Base-by-base conservation (phyloP, 2,888 invertebrate genomes). In the Nomada hirtipes region DNA sequence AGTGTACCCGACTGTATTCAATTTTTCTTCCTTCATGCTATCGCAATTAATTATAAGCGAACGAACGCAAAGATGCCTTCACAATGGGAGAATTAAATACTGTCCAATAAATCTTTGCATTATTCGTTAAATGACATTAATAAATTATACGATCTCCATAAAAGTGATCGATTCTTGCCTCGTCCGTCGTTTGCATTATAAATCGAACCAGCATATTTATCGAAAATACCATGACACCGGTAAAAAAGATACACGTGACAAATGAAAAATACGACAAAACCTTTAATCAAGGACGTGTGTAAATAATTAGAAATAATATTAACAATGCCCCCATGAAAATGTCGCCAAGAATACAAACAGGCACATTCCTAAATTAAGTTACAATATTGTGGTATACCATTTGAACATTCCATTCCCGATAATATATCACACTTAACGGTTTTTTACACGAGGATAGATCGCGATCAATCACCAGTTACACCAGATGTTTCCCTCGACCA, bases 161-260 rank as follows among this genome's bases (percentile, higher is more conserved):
- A 53, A 55, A 68, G 42, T 42, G 57, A 44, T 57, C 18, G 23
- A 13, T 57, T 44, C 20, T n/a, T 69, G 11, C 44, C 44, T n/a
- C 2, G 9, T 4, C 7, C n/a, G 10, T 42, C 9, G 42, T n/a
- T 26, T 59, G 69, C 7, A 7, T 36, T 36, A 36, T 57, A 57
- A 69, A 69, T 69, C 69, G 57, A n/a, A 59, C 20, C 67, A n/a
- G 26, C 69, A 69, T 68, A 57, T 57, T 44, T 69, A 47, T 69
- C 10, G 26, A 59, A 18, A 18, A 26, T 23, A 23, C 18, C 9
- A 11, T 23, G 15, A 23, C 11, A 42, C 18, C 55, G 15, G 42
- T 18, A n/a, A 26, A 53, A 36, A 10, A 65, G 0, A 11, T 42
- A 10, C 13, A 7, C 42, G 15, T 15, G 42, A 42, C 55, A 4